Evolutionary conservation across 2,888 invertebrate genomes (phyloP).

Genomic region (Tineola bisselliella): DNA sequence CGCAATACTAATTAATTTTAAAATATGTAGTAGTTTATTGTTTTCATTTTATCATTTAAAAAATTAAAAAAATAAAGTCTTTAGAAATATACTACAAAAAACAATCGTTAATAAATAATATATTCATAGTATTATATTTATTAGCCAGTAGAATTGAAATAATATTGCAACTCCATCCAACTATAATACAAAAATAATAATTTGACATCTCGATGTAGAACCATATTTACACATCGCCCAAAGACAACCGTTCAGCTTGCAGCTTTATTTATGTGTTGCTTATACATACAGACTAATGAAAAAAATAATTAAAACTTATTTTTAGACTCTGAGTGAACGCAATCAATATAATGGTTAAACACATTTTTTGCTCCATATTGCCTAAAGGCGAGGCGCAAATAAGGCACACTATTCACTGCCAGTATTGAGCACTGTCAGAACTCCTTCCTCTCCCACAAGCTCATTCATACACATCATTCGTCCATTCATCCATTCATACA

Average conservation of each 20-base stretch:
- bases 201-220: not conserved
- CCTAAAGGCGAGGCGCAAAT: not conserved
- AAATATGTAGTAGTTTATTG: not conserved
- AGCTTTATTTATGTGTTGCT: too few species aligned
- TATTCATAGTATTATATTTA: not conserved
- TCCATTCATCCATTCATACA: constrained; percentile 30
- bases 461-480: constrained; percentile 34
- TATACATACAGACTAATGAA: too few species aligned
- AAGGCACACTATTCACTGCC: not conserved
- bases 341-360: not conserved
- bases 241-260: too few species aligned
- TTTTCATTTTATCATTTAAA: not conserved
- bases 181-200: not conserved
- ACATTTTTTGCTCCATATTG: not conserved
- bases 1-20: not conserved
- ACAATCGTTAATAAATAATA: not conserved
- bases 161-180: not conserved
- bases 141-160: not conserved
- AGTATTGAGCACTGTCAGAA: not conserved
- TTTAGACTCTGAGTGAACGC: too few species aligned
- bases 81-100: not conserved
- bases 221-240: too few species aligned
- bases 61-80: not conserved
- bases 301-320: too few species aligned
- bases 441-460: not conserved